phyloP scores from a whole-genome alignment of 2,797 vertebrate species.

The Perodicticus potto region DNA sequence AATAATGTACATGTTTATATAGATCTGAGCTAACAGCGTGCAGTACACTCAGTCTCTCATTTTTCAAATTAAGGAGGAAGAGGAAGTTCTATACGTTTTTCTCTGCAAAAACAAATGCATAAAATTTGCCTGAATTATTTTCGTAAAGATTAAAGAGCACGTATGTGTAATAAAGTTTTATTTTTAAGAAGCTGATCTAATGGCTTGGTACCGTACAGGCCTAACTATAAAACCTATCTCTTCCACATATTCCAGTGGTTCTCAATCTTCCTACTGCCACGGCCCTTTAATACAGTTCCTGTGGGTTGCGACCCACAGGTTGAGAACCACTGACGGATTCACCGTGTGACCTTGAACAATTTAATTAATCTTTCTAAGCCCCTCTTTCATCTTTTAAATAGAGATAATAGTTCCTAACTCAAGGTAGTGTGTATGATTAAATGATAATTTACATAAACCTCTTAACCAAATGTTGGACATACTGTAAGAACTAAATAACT shows the following conservation, averaged over 20 bases:
- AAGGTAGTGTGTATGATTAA: background rate
- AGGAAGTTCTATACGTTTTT: background rate
- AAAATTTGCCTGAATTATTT: slow-evolving; percentile 24
- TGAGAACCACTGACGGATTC: background rate
- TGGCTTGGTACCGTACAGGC: background rate
- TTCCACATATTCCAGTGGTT: background rate
- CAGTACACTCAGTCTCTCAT: background rate
- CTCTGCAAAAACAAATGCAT: background rate
- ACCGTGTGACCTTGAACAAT: background rate
- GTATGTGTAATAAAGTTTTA: background rate
- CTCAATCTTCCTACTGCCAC: too few relatives aligned
- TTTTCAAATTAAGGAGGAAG: slow-evolving; percentile 41
- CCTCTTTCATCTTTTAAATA: background rate
- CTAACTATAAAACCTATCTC: background rate
- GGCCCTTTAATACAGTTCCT: too few relatives aligned
- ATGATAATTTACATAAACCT: background rate
- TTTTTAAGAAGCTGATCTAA: background rate
- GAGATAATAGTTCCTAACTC: background rate
- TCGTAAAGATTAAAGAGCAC: background rate
- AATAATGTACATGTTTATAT: background rate
- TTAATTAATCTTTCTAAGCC: slow-evolving; percentile 9
- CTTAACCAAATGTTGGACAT: background rate
- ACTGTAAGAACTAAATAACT: slow-evolving; percentile 32
- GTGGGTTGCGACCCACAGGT: too few relatives aligned
- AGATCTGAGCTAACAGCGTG: slow-evolving; percentile 12